phyloP scores from a whole-genome alignment of 2,888 invertebrate genomes.

The Tipula vernalis region DNA sequence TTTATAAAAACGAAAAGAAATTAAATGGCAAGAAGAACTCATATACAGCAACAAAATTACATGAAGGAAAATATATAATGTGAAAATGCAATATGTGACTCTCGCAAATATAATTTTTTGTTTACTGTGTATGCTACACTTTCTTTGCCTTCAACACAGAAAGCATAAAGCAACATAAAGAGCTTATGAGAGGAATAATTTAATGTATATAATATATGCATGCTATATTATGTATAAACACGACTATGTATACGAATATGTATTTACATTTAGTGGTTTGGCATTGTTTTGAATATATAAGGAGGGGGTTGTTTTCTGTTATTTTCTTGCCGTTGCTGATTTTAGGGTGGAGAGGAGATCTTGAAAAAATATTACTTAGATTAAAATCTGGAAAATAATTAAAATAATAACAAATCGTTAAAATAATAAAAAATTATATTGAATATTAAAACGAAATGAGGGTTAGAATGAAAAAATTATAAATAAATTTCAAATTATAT shows the following conservation, averaged over 20 bases:
- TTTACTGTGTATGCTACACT: not conserved
- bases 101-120: not conserved
- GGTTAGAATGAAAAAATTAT: not conserved
- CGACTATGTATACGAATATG: not conserved
- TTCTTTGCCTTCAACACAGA: not conserved
- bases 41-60: not conserved
- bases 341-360: not conserved
- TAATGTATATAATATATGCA: not conserved
- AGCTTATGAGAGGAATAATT: not conserved
- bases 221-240: not conserved
- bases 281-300: not conserved
- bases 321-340: too few species aligned
- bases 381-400: not conserved
- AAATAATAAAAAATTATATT: not conserved
- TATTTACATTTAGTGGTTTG: not conserved
- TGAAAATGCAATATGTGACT: not conserved
- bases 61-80: not conserved
- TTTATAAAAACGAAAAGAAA: not conserved
- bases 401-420: not conserved
- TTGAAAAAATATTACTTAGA: not conserved
- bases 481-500: not conserved
- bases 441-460: not conserved
- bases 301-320: not conserved
- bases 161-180: not conserved
- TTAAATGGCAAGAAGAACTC: not conserved